phyloP scores from a whole-genome alignment of 2,797 vertebrate species.

The Eospalax fontanierii region DNA sequence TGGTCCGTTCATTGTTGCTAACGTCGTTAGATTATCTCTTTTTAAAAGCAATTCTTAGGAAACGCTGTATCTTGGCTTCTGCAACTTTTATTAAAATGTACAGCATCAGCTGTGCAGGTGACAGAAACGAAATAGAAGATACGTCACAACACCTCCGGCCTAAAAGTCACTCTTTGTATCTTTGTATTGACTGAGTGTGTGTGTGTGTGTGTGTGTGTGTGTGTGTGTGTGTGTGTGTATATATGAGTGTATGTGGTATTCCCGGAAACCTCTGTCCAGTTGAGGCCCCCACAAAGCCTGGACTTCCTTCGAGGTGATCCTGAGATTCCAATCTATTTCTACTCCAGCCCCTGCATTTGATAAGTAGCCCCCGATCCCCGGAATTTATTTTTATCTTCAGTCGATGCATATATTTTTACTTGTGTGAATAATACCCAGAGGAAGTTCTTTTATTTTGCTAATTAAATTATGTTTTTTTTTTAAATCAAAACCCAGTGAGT shows the following conservation, averaged over 20 bases:
- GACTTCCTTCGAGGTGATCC: not conserved
- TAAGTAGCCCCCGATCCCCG: conserved; percentile 40
- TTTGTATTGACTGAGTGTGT: not conserved
- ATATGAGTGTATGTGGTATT: not conserved
- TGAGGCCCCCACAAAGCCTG: not conserved
- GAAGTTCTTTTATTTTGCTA: conserved; percentile 87
- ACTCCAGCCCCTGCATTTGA: conserved; percentile 40
- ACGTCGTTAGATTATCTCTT: not conserved
- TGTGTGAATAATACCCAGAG: conserved; percentile 79
- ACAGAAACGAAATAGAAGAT: conserved; percentile 19
- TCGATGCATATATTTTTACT: conserved; percentile 82
- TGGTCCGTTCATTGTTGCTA: not conserved
- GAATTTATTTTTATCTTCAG: conserved; percentile 85
- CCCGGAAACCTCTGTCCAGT: too few relatives aligned
- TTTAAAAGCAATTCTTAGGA: conserved; percentile 17
- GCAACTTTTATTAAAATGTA: not conserved
- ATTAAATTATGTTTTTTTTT: conserved; percentile 88
- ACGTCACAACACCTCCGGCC: not conserved
- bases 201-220: rapidly evolving
- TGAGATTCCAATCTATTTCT: conserved; percentile 16
- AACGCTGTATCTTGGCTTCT: not conserved
- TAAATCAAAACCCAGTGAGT: conserved; percentile 85
- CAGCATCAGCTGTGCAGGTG: not conserved
- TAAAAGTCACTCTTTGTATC: not conserved
- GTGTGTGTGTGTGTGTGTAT: not conserved